These are phyloP conservation scores for Camponotus floridanus DNA, from an alignment of 1,140 invertebrate genomes.

Conservation along the genomic window DNA sequence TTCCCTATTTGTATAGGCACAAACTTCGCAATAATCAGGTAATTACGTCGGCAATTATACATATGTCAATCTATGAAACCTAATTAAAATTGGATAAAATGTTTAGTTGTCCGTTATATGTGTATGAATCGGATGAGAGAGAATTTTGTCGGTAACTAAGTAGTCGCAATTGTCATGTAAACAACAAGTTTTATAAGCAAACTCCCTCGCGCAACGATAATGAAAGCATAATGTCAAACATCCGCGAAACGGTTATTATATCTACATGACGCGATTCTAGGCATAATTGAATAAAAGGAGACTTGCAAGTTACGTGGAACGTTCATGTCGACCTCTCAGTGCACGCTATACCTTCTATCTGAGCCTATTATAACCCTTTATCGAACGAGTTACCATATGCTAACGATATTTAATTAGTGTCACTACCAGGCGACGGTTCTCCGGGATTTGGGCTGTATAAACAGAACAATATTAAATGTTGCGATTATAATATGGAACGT, in stretches of 20 bases:
- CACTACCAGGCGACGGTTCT: slow-evolving; percentile 31
- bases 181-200: slow-evolving; percentile 19
- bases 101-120: no score
- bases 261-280: neutral
- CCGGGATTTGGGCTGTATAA: slow-evolving; percentile 32
- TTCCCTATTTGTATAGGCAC: neutral
- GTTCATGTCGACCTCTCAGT: neutral
- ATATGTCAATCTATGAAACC: neutral
- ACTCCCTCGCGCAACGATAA: neutral
- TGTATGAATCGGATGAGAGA: neutral
- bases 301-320: neutral
- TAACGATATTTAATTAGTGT: slow-evolving; percentile 67
- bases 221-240: slow-evolving; percentile 34
- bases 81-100: slow-evolving; percentile 4
- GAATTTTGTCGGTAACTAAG: neutral
- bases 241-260: slow-evolving; percentile 48
- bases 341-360: neutral
- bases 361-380: slow-evolving; percentile 54
- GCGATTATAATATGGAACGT: neutral
- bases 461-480: neutral
- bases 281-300: slow-evolving; percentile 64
- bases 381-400: slow-evolving; percentile 54
- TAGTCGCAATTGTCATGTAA: neutral
- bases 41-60: slow-evolving; percentile 9
- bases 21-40: neutral